Percentiles rank a stretch among this genome's conserved stretches.
phyloP scores from a whole-genome alignment of 2,888 invertebrate species.

The Acleris sparsana region DNA sequence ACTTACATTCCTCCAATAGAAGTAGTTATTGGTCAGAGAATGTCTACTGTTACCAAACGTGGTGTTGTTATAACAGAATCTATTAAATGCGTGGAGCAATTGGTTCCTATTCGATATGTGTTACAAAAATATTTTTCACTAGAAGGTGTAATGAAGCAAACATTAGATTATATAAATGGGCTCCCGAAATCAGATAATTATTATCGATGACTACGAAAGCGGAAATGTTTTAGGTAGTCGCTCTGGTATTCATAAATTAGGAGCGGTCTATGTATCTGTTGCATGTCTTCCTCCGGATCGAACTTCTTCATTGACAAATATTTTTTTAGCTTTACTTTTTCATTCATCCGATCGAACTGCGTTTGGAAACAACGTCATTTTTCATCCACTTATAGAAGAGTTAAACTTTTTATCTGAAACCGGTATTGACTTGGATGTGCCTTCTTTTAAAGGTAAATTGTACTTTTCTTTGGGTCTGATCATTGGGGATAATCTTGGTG shows the following conservation, averaged over 20 bases:
- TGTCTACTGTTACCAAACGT: not conserved
- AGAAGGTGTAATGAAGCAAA: conserved; percentile 6
- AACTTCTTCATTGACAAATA: conserved; percentile 8
- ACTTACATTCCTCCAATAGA: conserved; percentile 14
- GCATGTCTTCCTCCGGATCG: conserved; percentile 14
- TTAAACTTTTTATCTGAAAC: conserved; percentile 9
- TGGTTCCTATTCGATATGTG: no score
- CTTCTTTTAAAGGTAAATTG: conserved; percentile 23
- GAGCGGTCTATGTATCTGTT: not conserved
- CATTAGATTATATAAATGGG: conserved; percentile 8
- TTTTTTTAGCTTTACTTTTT: conserved; percentile 22
- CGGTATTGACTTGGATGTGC: conserved; percentile 14
- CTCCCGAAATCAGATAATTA: not conserved
- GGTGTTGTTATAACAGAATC: not conserved
- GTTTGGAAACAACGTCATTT: conserved; percentile 27
- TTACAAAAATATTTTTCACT: not conserved
- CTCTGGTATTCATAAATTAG: no score
- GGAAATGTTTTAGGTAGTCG: no score
- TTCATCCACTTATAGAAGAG: conserved; percentile 19
- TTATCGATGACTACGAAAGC: no score
- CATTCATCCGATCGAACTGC: conserved; percentile 25
- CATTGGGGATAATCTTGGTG: conserved; percentile 39
- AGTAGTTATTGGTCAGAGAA: conserved; percentile 14
- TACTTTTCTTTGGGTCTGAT: conserved; percentile 26
- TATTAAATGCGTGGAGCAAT: not conserved